Evolutionary conservation across 2,113 vertebrate genomes (phyloP).

Genomic region (Scomber scombrus): DNA sequence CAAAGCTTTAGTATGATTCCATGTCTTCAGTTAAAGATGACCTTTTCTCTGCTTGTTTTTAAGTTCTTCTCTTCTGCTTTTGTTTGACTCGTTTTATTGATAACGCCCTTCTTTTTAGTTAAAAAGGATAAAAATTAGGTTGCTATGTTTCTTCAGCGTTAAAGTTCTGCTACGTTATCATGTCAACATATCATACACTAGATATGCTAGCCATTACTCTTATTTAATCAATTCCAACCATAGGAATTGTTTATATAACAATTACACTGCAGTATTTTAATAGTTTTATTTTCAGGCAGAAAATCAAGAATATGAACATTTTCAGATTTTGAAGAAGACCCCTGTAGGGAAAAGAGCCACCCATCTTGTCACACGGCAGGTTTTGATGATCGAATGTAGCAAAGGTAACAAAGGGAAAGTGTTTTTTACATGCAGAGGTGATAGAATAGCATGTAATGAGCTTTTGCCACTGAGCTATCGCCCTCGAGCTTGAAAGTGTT

Average conservation of each 20-base stretch:
- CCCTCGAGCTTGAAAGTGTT: conserved; percentile 50
- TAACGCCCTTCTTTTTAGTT: conserved; percentile 45
- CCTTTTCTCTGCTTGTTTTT: conserved; percentile 44
- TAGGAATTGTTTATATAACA: conserved; percentile 11
- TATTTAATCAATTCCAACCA: conserved; percentile 9
- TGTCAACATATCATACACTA: conserved; percentile 19
- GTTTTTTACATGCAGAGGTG: conserved; percentile 6
- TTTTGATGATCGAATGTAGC: conserved; percentile 65
- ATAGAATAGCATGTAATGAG: conserved; percentile 16
- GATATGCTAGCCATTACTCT: conserved; percentile 16
- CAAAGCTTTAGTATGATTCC: conserved; percentile 61
- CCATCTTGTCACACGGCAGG: conserved; percentile 17
- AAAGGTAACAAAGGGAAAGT: conserved; percentile 72
- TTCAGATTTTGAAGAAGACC: conserved; percentile 15
- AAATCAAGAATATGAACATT: conserved; percentile 23
- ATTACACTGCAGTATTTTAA: conserved; percentile 53
- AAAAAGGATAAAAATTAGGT: conserved; percentile 43
- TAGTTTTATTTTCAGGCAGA: conserved; percentile 22
- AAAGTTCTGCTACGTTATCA: conserved; percentile 15
- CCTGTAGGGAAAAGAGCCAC: conserved; percentile 27
- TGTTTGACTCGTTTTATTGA: conserved; percentile 55
- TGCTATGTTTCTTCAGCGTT: background rate
- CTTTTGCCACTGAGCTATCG: conserved; percentile 38
- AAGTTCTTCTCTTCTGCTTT: conserved; percentile 45
- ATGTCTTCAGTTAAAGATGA: conserved; percentile 36